phyloP scores from a whole-genome alignment of 2,113 vertebrate species.

The Nerophis ophidion region DNA sequence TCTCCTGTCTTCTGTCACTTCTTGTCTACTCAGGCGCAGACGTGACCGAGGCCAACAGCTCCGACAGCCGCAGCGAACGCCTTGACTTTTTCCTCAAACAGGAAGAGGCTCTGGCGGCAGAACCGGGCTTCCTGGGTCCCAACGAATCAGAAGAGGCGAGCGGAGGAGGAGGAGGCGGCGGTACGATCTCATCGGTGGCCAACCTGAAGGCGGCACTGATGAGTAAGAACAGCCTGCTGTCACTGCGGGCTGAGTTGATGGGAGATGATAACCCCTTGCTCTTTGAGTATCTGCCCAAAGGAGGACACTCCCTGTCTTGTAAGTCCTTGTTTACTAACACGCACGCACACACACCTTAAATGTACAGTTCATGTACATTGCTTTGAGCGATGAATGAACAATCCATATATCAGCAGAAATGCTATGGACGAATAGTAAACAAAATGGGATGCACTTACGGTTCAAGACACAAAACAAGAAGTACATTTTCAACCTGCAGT shows the following conservation, averaged over 20 bases:
- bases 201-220: constrained; percentile 92
- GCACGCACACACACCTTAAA: constrained; percentile 10
- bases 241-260: constrained; percentile 89
- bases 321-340: constrained; percentile 73
- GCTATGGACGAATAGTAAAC: too few relatives aligned
- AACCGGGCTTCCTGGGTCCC: constrained; percentile 75
- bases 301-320: constrained; percentile 89
- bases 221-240: constrained; percentile 97
- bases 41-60: constrained; percentile 80
- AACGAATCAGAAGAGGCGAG: constrained; percentile 81
- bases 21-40: constrained; percentile 72
- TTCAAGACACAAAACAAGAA: too few relatives aligned
- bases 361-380: too few relatives aligned
- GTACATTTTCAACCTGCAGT: too few relatives aligned
- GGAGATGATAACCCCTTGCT: constrained; percentile 91
- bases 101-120: constrained; percentile 80
- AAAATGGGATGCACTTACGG: too few relatives aligned
- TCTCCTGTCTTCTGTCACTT: constrained; percentile 17
- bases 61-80: constrained; percentile 79
- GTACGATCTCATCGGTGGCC: constrained; percentile 77
- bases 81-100: constrained; percentile 77
- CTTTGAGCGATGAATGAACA: too few relatives aligned
- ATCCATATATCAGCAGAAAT: too few relatives aligned
- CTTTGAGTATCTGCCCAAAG: constrained; percentile 94
- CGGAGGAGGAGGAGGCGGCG: constrained; percentile 70